A percentile compares a stretch with the other conserved stretches of the same genome.
phyloP scores from a whole-genome alignment of 2,888 invertebrate species.

The Glyphotaelius pellucidus region DNA sequence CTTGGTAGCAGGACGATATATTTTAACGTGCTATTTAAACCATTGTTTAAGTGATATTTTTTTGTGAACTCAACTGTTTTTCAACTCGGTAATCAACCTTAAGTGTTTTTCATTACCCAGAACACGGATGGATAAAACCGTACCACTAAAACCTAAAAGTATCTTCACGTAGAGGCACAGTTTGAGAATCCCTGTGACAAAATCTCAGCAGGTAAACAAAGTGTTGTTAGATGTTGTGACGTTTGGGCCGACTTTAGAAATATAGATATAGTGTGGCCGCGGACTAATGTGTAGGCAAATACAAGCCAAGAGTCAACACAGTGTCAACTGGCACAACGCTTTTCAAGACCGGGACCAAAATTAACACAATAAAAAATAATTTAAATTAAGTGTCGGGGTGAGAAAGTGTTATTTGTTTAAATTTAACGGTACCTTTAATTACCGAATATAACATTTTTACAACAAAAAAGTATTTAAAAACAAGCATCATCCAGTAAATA shows the following conservation, averaged over 20 bases:
- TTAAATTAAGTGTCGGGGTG: not conserved
- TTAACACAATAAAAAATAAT: not conserved
- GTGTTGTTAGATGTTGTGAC: not conserved
- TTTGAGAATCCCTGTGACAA: not conserved
- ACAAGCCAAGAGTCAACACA: not conserved
- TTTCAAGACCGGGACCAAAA: not conserved
- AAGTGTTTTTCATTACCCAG: no score
- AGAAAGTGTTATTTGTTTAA: not conserved
- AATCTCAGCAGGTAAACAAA: constrained; percentile 19
- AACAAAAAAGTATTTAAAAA: no score
- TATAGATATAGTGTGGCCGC: constrained; percentile 34
- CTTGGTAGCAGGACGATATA: no score
- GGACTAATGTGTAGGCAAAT: constrained; percentile 45
- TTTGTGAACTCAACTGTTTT: no score
- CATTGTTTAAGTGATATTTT: no score
- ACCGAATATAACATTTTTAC: no score
- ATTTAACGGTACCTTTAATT: not conserved
- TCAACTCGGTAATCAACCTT: no score
- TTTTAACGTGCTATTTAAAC: no score
- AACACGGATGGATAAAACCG: no score
- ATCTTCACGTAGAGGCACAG: not conserved
- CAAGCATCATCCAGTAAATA: no score
- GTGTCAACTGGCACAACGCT: not conserved
- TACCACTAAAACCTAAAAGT: no score
- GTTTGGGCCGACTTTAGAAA: constrained; percentile 11